These are phyloP conservation scores for Procambarus virginalis DNA, from an alignment of 1,140 invertebrate genomes.

Conservation along the genomic window DNA sequence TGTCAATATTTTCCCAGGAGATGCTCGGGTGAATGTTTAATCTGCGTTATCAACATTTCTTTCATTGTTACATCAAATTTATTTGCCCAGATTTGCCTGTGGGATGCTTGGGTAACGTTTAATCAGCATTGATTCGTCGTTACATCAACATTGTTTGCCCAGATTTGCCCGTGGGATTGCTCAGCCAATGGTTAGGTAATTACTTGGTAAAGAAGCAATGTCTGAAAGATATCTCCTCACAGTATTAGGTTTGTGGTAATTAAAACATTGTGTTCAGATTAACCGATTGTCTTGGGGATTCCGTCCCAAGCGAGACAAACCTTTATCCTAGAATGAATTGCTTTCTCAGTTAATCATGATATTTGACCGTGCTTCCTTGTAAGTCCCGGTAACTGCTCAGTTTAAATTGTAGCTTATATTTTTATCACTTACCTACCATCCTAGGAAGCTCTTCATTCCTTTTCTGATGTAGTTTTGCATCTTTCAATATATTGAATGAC, in stretches of 20 bases:
- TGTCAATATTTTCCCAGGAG: too few species aligned
- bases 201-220: neutral
- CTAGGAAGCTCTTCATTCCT: conserved; percentile 12
- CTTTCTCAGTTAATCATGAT: neutral
- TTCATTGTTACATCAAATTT: too few species aligned
- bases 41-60: too few species aligned
- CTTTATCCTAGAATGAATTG: neutral
- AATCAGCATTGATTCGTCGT: too few species aligned
- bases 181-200: neutral
- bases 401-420: neutral
- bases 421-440: neutral
- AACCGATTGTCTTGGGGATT: conserved; percentile 5
- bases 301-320: neutral
- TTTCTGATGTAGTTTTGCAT: conserved; percentile 12
- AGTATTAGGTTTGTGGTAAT: conserved; percentile 11
- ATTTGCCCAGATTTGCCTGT: too few species aligned
- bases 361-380: conserved; percentile 5
- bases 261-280: conserved; percentile 5
- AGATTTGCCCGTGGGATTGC: neutral
- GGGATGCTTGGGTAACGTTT: too few species aligned
- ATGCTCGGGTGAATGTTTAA: too few species aligned
- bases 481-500: conserved; percentile 1
- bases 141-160: neutral
- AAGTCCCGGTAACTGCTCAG: conserved; percentile 8
- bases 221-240: conserved; percentile 1